Conservation (phyloP, 2,113 vertebrate species). For the Pipra filicauda region DNA sequence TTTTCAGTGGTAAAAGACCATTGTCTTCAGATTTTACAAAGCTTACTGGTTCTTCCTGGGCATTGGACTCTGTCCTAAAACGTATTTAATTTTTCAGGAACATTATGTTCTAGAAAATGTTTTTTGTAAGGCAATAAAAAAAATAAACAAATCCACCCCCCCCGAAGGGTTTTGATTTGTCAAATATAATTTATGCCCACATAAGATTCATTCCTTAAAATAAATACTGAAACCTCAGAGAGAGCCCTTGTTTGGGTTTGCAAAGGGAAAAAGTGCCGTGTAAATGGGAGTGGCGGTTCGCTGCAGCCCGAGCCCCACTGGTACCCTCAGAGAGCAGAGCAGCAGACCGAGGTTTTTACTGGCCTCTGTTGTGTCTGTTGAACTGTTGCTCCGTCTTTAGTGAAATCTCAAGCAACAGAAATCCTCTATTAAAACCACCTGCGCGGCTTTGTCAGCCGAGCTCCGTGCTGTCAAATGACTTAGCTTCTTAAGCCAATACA, state of each 20-base stretch:
- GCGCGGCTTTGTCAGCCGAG: conserved; percentile 77
- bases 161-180: conserved; percentile 60
- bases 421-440: conserved; percentile 85
- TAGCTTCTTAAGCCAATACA: conserved; percentile 81
- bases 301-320: conserved; percentile 29
- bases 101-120: conserved; percentile 42
- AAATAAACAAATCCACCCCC: neutral
- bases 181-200: conserved; percentile 72
- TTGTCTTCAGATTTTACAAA: conserved; percentile 17
- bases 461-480: conserved; percentile 70
- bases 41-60: neutral
- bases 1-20: neutral
- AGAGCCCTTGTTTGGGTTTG: conserved; percentile 54
- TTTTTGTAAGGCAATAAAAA: conserved; percentile 21
- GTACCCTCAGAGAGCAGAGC: conserved; percentile 44
- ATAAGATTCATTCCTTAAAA: conserved; percentile 72
- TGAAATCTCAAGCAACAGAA: conserved; percentile 72
- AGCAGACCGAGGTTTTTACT: conserved; percentile 61
- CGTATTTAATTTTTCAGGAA: neutral
- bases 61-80: neutral
- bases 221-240: conserved; percentile 71
- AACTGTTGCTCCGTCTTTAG: conserved; percentile 76
- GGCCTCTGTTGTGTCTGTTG: conserved; percentile 82
- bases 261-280: conserved; percentile 16
- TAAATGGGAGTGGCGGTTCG: conserved; percentile 44